A percentile compares a stretch with the other conserved stretches of the same genome.
Evolutionary conservation across 2,113 vertebrate genomes (phyloP).

Genomic region (Pimephales promelas): DNA sequence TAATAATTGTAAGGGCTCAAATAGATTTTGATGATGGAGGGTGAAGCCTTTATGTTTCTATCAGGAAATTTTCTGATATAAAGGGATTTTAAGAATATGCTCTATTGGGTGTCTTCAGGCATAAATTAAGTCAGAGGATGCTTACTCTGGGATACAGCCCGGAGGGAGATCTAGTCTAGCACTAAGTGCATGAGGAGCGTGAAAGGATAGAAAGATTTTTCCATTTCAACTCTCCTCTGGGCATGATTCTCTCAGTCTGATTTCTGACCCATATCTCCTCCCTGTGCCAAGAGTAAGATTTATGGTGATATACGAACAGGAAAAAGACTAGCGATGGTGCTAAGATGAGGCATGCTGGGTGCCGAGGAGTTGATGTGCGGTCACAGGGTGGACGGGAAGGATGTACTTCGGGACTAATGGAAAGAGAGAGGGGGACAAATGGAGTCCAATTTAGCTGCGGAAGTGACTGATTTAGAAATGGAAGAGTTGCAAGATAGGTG

Average conservation of each 20-base stretch:
- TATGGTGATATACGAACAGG: slow-evolving; percentile 26
- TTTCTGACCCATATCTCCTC: slow-evolving; percentile 37
- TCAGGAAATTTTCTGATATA: background rate
- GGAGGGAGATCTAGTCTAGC: slow-evolving; percentile 20
- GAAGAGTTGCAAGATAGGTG: slow-evolving; percentile 34
- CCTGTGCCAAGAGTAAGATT: slow-evolving; percentile 35
- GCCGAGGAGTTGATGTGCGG: background rate
- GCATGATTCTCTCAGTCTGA: slow-evolving; percentile 32
- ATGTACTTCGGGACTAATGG: slow-evolving; percentile 30
- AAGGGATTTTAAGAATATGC: slow-evolving; percentile 31
- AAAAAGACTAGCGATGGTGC: background rate
- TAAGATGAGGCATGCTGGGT: slow-evolving; percentile 13
- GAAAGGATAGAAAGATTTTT: slow-evolving; percentile 39
- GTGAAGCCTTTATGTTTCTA: background rate
- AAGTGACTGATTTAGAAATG: slow-evolving; percentile 12
- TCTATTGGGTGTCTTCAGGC: slow-evolving; percentile 36
- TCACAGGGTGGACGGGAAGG: background rate
- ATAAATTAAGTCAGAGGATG: slow-evolving; percentile 20
- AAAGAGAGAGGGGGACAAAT: slow-evolving; percentile 14
- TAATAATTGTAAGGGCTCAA: background rate
- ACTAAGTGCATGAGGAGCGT: slow-evolving; percentile 23
- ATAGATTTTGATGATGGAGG: background rate
- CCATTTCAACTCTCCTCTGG: slow-evolving; percentile 32
- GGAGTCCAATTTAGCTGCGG: slow-evolving; percentile 3
- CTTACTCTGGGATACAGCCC: slow-evolving; percentile 28